These are phyloP conservation scores for Sebastiscus albofasciatus DNA, from an alignment of 2,797 vertebrate genomes.

Conservation along the genomic window DNA sequence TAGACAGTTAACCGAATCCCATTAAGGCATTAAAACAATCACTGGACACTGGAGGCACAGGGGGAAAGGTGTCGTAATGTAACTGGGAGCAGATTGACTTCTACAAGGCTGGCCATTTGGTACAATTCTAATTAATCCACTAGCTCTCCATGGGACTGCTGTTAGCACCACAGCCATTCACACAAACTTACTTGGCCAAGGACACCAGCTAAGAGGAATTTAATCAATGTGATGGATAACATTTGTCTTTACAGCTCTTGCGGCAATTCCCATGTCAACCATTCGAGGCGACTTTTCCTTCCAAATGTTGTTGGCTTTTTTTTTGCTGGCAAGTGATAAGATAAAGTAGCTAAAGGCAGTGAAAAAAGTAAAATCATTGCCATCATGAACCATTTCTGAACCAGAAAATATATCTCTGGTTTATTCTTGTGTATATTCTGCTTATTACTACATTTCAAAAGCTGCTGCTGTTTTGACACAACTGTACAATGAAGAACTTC, in stretches of 20 bases:
- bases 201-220: slow-evolving; percentile 65
- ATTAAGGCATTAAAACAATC: slow-evolving; percentile 2
- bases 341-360: slow-evolving; percentile 32
- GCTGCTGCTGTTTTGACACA: background rate
- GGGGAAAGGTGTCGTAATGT: slow-evolving; percentile 26
- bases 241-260: slow-evolving; percentile 58
- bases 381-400: background rate
- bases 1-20: background rate
- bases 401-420: background rate
- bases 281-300: slow-evolving; percentile 46
- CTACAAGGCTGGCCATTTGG: slow-evolving; percentile 53
- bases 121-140: slow-evolving; percentile 69
- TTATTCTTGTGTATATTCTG: background rate
- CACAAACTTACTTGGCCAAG: slow-evolving; percentile 60
- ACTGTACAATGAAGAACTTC: background rate
- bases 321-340: slow-evolving; percentile 28
- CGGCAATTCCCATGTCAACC: slow-evolving; percentile 52
- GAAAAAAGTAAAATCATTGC: slow-evolving; percentile 6
- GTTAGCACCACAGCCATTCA: slow-evolving; percentile 55
- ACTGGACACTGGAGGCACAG: background rate
- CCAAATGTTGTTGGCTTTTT: slow-evolving; percentile 33
- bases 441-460: background rate
- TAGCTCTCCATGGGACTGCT: slow-evolving; percentile 50
- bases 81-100: slow-evolving; percentile 51
- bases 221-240: slow-evolving; percentile 68